Base-by-base conservation (phyloP, 2,113 vertebrate species). In the Girardinichthys multiradiatus region DNA sequence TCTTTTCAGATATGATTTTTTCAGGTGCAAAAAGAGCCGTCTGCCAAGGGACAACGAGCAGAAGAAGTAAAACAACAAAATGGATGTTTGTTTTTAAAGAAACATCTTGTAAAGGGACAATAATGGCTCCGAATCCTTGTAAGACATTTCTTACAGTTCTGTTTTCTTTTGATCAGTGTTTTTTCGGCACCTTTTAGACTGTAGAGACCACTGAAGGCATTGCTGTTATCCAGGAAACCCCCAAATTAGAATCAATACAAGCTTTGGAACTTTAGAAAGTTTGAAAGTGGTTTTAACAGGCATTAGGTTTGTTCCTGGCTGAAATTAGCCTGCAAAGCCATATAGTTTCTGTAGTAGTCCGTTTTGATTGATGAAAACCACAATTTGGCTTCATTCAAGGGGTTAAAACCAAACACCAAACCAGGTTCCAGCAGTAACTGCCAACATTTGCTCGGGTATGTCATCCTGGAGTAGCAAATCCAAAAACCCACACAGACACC, bases 361-460 rank as follows among this genome's bases (percentile, higher is more conserved):
- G 27, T 15, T 66, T 39, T 64, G 24, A 30, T 30, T 21, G 45
- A 68, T 26, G 7, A 27, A 14, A 57, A 29, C 27, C 21, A 37
- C 9, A 12, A 35, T 27, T 59, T 45, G 59, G 28, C 60, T 72
- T 75, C n/a, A 42, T 60, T 21, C 57, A 60, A 2, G 27, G n/a
- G 15, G 48, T 29, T 17, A 26, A 33, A 57, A 70, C 31, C 13
- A 29, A 19, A 54, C 31, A 15, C 48, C 28, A n/a, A 30, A 39
- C 10, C 31, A 26, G 21, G 31, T 69, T 78, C 64, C 68, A 57
- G 61, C 48, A 3, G 8, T 14, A 31, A 27, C 30, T 57, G 70
- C 80, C 79, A 79, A 80, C 76, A 88, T 66, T 39, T 1, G 67
- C 70, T 63, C n/a, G 19, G 60, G 86, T 79, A 84, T 82, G 75